These are phyloP conservation scores for Cirrhinus molitorella DNA, from an alignment of 2,797 vertebrate species.

Conservation along the genomic window DNA sequence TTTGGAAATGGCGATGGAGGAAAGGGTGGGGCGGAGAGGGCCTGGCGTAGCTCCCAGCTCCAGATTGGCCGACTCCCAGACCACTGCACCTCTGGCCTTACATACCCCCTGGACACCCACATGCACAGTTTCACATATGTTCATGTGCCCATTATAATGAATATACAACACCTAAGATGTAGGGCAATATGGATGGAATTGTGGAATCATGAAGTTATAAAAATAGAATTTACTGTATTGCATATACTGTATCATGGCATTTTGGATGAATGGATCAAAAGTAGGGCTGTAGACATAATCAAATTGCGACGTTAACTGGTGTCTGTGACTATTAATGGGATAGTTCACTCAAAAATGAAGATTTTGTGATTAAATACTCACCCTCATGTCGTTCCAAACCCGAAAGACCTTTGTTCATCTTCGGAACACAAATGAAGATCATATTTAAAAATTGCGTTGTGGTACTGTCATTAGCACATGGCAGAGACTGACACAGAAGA, in stretches of 20 bases:
- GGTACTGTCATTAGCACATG: no score
- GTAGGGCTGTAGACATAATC: neutral
- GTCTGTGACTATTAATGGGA: neutral
- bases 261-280: neutral
- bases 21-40: conserved; percentile 69
- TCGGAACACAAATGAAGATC: no score
- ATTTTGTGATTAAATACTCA: no score
- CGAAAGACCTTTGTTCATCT: no score
- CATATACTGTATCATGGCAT: neutral
- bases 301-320: neutral
- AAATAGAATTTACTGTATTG: neutral
- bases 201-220: neutral
- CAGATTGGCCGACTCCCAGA: conserved; percentile 75
- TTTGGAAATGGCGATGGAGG: conserved; percentile 66
- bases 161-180: neutral
- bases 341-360: no score
- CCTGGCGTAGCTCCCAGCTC: conserved; percentile 69
- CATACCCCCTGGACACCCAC: conserved; percentile 69
- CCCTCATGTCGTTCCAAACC: no score
- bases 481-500: no score
- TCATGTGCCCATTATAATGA: neutral
- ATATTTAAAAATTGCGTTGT: no score
- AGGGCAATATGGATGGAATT: neutral
- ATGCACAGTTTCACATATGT: conserved; percentile 21
- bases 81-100: conserved; percentile 78